Evolutionary conservation across 2,113 vertebrate genomes (phyloP).

Genomic region (Pseudolaguvia tuberculata): DNA sequence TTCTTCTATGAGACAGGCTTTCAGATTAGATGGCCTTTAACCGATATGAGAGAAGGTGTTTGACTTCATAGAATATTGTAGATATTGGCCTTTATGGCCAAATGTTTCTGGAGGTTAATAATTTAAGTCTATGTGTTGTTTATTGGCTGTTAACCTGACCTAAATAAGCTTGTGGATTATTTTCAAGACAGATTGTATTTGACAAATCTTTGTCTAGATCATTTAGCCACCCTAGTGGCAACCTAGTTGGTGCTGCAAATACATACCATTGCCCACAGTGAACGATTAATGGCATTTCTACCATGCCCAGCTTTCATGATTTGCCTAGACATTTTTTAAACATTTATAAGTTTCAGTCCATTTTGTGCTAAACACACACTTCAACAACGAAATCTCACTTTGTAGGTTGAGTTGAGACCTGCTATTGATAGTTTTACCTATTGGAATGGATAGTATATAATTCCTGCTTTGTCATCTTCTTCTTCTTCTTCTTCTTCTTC

Average conservation of each 20-base stretch:
- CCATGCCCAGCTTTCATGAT: slow-evolving; percentile 4
- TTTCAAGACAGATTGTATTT: slow-evolving; percentile 30
- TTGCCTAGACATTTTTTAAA: slow-evolving; percentile 23
- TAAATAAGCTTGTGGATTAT: slow-evolving; percentile 27
- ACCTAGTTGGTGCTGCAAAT: slow-evolving; percentile 3
- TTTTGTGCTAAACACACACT: slow-evolving; percentile 10
- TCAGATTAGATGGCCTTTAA: slow-evolving; percentile 31
- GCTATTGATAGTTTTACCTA: slow-evolving; percentile 28
- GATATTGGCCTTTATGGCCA: slow-evolving; percentile 28
- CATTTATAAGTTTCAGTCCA: slow-evolving; percentile 5
- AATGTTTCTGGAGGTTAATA: slow-evolving; percentile 15
- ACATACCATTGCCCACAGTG: slow-evolving; percentile 14
- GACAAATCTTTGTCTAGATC: slow-evolving; percentile 30
- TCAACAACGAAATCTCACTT: slow-evolving; percentile 13
- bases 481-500: no score
- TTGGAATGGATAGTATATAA: slow-evolving; percentile 18
- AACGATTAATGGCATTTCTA: slow-evolving; percentile 26
- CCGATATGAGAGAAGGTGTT: slow-evolving; percentile 16
- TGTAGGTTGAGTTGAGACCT: slow-evolving; percentile 26
- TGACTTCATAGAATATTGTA: slow-evolving; percentile 35
- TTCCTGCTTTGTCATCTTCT: slow-evolving; percentile 1
- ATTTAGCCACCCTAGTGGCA: slow-evolving; percentile 17
- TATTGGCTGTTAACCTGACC: slow-evolving; percentile 24
- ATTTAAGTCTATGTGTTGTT: slow-evolving; percentile 17
- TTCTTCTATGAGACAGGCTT: slow-evolving; percentile 28